Conservation (phyloP, 2,888 invertebrate genomes). For the Calliopum simillimum region DNA sequence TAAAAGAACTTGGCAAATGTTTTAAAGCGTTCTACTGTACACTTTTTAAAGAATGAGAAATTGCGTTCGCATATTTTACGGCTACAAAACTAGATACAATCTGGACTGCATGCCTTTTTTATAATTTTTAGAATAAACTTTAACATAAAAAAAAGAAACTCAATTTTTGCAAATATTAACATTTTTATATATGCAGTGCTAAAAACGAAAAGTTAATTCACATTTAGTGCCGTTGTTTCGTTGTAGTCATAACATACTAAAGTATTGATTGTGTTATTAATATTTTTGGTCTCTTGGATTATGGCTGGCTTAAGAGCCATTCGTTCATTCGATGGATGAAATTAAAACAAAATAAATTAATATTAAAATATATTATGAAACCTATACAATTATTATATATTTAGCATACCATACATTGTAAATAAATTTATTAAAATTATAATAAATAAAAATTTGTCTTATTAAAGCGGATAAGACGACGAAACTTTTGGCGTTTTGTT, state of each 20-base stretch:
- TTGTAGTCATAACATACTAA: constrained; percentile 13
- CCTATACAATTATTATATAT: constrained; percentile 28
- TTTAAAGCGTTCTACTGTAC: background rate
- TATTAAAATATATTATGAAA: constrained; percentile 22
- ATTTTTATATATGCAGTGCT: constrained; percentile 16
- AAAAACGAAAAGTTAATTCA: constrained; percentile 15
- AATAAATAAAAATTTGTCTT: constrained; percentile 12
- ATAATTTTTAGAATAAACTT: background rate
- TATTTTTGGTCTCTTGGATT: constrained; percentile 1
- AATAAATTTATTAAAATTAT: constrained; percentile 30
- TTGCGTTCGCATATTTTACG: no score
- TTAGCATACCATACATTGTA: constrained; percentile 33
- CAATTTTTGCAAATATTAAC: constrained; percentile 16
- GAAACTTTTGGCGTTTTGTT: no score
- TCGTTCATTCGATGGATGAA: constrained; percentile 12
- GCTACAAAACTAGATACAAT: no score
- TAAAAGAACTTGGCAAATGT: background rate
- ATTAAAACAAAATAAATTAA: constrained; percentile 18
- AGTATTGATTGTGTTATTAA: constrained; percentile 7
- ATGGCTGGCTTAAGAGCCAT: constrained; percentile 16
- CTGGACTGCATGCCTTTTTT: background rate
- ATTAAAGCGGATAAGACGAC: background rate
- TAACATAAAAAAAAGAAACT: background rate
- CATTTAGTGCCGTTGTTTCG: constrained; percentile 24
- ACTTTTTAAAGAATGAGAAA: background rate